A percentile compares a stretch with the other conserved stretches of the same genome.
phyloP scores from a whole-genome alignment of 2,113 vertebrate species.

The Melanerpes aurifrons region DNA sequence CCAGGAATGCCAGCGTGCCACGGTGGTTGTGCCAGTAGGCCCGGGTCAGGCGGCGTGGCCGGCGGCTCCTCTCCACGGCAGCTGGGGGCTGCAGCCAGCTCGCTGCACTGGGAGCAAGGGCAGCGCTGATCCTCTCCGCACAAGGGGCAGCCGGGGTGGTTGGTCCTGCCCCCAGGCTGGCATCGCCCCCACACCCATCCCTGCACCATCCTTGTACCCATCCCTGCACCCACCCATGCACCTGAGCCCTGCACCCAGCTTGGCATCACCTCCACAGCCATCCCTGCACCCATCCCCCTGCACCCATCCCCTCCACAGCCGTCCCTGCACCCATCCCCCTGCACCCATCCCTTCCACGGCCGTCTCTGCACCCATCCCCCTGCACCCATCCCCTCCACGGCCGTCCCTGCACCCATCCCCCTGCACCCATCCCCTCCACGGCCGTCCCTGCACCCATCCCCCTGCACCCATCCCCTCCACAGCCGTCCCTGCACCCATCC shows the following conservation, averaged over 20 bases:
- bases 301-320: neutral
- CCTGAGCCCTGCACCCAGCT: neutral
- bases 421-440: neutral
- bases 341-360: neutral
- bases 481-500: no score
- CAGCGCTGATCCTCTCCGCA: no score
- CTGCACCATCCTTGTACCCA: neutral
- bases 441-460: neutral
- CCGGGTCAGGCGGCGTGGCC: slow-evolving; percentile 76
- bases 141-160: neutral
- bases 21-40: slow-evolving; percentile 86
- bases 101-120: slow-evolving; percentile 73
- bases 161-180: neutral
- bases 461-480: no score
- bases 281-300: neutral
- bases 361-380: neutral
- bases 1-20: slow-evolving; percentile 80
- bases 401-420: no score
- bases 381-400: neutral
- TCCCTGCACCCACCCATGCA: no score
- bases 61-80: neutral
- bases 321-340: neutral
- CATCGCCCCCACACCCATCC: neutral
- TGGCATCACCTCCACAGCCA: neutral
- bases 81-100: slow-evolving; percentile 86